phyloP scores from a whole-genome alignment of 2,797 vertebrate species.

The Lagocephalus sceleratus region DNA sequence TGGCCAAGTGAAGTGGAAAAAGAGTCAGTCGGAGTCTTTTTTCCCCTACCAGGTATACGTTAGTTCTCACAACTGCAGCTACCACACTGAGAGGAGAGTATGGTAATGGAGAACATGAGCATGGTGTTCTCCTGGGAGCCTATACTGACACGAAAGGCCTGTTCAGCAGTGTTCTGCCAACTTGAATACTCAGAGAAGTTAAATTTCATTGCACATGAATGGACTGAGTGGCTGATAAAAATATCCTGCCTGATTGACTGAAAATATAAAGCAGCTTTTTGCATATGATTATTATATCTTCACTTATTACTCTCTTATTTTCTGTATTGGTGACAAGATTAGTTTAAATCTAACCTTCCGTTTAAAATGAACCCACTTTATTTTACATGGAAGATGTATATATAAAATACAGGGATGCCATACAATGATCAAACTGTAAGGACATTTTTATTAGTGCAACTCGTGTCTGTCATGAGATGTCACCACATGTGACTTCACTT shows the following conservation, averaged over 20 bases:
- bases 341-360: too few species aligned
- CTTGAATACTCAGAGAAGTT: constrained; percentile 62
- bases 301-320: too few species aligned
- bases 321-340: too few species aligned
- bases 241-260: too few species aligned
- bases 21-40: constrained; percentile 52
- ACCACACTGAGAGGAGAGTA: constrained; percentile 45
- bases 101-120: constrained; percentile 58
- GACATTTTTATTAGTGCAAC: too few species aligned
- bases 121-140: constrained; percentile 58
- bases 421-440: too few species aligned
- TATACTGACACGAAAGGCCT: constrained; percentile 59
- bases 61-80: constrained; percentile 51
- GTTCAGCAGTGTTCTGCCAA: constrained; percentile 54
- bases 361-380: too few species aligned
- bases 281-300: constrained; percentile 18
- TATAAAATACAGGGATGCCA: too few species aligned
- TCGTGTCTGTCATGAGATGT: too few species aligned
- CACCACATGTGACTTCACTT: too few species aligned
- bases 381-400: too few species aligned
- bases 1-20: constrained; percentile 71
- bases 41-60: constrained; percentile 44
- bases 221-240: constrained; percentile 37
- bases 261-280: constrained; percentile 33
- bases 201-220: constrained; percentile 54